Evolutionary conservation across 2,113 vertebrate genomes (phyloP).

Genomic region (Pituophis catenifer): DNA sequence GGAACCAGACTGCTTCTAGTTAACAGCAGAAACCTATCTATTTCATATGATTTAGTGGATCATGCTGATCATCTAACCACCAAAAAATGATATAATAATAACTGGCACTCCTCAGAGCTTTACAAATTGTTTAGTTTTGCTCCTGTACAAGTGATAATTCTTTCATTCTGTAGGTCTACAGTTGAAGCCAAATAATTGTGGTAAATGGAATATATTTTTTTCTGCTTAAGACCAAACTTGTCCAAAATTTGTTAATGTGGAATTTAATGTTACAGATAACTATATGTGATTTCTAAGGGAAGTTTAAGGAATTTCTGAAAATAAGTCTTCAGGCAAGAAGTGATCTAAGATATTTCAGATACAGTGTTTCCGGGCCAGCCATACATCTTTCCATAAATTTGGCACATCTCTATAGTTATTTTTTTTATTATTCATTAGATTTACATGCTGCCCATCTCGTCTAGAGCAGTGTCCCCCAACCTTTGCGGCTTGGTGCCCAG

Average conservation of each 20-base stretch:
- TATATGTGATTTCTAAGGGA: background rate
- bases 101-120: background rate
- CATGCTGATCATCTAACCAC: background rate
- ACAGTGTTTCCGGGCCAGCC: background rate
- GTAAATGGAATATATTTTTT: background rate
- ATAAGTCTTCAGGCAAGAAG: background rate
- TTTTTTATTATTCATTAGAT: no score
- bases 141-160: background rate
- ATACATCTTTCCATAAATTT: background rate
- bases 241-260: background rate
- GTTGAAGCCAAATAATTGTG: background rate
- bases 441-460: no score
- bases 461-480: no score
- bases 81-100: background rate
- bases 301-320: background rate
- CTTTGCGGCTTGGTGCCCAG: no score
- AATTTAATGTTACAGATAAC: background rate
- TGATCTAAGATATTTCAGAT: background rate
- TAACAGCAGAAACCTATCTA: background rate
- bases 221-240: background rate
- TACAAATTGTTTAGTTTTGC: background rate
- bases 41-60: background rate
- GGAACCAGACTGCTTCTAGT: background rate
- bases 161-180: background rate
- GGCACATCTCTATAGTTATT: background rate